Percentiles rank a stretch among this genome's conserved stretches.
Evolutionary conservation across 2,113 vertebrate species (phyloP).

Genomic region (Peromyscus maniculatus): DNA sequence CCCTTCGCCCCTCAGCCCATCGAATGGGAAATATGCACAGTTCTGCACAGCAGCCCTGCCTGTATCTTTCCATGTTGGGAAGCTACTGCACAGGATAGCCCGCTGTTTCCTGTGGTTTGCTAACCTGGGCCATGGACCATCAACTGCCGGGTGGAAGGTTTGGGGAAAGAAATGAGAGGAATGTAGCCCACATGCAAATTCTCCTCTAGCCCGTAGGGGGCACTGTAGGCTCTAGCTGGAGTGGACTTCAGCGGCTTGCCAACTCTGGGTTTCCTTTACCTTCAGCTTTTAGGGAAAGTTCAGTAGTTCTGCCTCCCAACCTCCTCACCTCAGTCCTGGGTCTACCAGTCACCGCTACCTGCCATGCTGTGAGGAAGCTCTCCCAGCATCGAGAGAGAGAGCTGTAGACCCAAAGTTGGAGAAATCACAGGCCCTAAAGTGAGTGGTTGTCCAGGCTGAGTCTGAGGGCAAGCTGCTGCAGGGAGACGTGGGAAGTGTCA

Average conservation of each 20-base stretch:
- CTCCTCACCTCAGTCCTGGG: not conserved
- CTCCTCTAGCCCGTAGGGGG: constrained; percentile 54
- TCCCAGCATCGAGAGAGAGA: not conserved
- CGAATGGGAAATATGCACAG: not conserved
- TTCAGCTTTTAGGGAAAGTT: constrained; percentile 52
- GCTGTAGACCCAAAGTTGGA: not conserved
- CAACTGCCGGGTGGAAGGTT: not conserved
- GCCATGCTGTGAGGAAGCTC: not conserved
- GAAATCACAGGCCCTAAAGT: not conserved
- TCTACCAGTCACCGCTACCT: not conserved
- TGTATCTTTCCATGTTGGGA: not conserved
- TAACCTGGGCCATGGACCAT: not conserved
- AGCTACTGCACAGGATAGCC: constrained; percentile 2
- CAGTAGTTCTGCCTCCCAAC: not conserved
- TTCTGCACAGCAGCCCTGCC: not conserved
- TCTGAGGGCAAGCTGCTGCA: not conserved
- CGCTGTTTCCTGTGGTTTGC: not conserved
- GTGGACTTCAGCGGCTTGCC: not conserved
- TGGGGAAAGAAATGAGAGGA: not conserved
- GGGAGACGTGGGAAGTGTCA: not conserved
- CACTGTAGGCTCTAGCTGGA: not conserved
- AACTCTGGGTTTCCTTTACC: not conserved
- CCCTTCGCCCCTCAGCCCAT: not conserved
- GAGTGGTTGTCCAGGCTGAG: not conserved
- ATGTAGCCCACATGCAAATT: not conserved